Percentiles rank a stretch among this genome's conserved stretches.
Conservation (phyloP, 2,797 vertebrate species). For the Lagocephalus sceleratus region DNA sequence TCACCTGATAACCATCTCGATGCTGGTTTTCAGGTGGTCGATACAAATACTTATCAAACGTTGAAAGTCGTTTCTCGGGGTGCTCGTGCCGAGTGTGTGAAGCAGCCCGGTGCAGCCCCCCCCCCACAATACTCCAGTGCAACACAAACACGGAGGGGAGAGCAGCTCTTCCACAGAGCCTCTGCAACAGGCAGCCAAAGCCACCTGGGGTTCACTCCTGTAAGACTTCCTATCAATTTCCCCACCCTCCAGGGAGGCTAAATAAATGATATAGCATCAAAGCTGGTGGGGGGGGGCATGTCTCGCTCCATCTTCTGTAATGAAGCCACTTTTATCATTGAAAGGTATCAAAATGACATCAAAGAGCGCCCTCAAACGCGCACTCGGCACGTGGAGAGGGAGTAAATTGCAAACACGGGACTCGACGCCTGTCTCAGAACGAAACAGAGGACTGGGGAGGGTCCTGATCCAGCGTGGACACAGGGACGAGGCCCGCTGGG, state of each 20-base stretch:
- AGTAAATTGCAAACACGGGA: not conserved
- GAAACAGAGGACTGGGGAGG: too few relatives aligned
- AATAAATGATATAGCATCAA: slow-evolving; percentile 19
- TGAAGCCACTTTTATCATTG: slow-evolving; percentile 14
- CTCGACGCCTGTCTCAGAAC: slow-evolving; percentile 26
- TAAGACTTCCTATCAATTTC: slow-evolving; percentile 9
- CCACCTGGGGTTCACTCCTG: slow-evolving; percentile 10
- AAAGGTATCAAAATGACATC: slow-evolving; percentile 27
- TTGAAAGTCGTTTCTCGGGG: slow-evolving; percentile 1
- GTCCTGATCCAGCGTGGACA: slow-evolving; percentile 18
- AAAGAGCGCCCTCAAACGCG: slow-evolving; percentile 3
- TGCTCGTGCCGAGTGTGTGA: slow-evolving; percentile 13
- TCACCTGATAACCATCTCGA: slow-evolving; percentile 8
- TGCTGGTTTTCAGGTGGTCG: slow-evolving; percentile 21
- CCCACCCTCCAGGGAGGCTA: slow-evolving; percentile 2
- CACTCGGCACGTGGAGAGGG: not conserved
- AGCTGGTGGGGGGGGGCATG: slow-evolving; percentile 6
- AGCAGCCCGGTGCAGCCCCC: slow-evolving; percentile 9
- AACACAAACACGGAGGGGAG: slow-evolving; percentile 15
- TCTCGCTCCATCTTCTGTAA: slow-evolving; percentile 1
- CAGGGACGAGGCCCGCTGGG: slow-evolving; percentile 4
- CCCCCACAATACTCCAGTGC: slow-evolving; percentile 25
- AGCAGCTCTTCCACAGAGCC: slow-evolving; percentile 21
- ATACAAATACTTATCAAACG: not conserved
- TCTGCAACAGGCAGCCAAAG: slow-evolving; percentile 18